Base-by-base conservation (phyloP, 2,113 vertebrate species). In the Uropsilus gracilis region DNA sequence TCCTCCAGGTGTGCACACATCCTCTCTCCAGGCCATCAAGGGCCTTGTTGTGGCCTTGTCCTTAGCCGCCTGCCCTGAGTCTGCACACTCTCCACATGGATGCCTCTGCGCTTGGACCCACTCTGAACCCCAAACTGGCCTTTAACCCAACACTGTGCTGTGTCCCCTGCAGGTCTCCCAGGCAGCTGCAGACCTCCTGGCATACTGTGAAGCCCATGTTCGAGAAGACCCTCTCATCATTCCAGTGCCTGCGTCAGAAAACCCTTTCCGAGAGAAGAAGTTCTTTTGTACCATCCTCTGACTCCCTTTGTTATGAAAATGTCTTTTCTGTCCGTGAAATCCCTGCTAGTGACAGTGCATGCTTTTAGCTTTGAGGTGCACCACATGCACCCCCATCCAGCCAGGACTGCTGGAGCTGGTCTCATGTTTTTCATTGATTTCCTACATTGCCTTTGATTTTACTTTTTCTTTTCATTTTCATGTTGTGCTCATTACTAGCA, bases 211-310 rank as follows among this genome's bases (percentile, higher is more conserved):
- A 66, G 99, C 99, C 75, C 99, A 99, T 85, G 98, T 99, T 98
- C 99, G 99, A 75, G 99, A 99, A 97, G 99, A 99, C 98, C 99
- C 99, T 2, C 99, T 99, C 97, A 99, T 99, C 97, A 98, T 99
- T 94, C 99, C 99, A 3, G 99, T 99, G 94, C 99, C 99, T 26
- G 99, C 99, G 18, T 99, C 99, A 0, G 99, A 99, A 99, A 99
- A 99, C 98, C 99, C 99, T 9, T 99, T 99, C 98, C 98, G 99
- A 94, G 99, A 99, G 99, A 99, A 99, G 98, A 99, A 99, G 98
- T 99, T 99, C 97, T 99, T 99, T 98, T 99, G 99, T 97, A 99
- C 98, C 98, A 99, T 99, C 97, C 99, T 99, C 98, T 99, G 98
- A 99, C 97, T 98, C 95, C 59, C 46, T 78, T 81, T 48, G 83